These are phyloP conservation scores for Paramisgurnus dabryanus DNA, from an alignment of 2,113 vertebrate species.

Conservation along the genomic window DNA sequence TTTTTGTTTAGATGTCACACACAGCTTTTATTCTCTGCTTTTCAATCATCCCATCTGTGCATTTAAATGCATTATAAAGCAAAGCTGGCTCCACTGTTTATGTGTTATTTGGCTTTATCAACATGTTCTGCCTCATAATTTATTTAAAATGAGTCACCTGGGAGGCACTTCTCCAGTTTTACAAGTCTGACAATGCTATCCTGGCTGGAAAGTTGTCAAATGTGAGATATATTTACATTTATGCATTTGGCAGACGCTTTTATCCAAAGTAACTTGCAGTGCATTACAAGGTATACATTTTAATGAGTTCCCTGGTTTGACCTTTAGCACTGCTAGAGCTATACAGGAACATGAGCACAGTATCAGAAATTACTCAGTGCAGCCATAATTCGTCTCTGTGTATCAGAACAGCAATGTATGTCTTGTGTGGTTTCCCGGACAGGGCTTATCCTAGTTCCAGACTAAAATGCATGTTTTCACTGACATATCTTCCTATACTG, in stretches of 20 bases:
- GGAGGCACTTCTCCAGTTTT: constrained; percentile 1
- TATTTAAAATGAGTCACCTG: constrained; percentile 37
- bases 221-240: not conserved
- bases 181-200: constrained; percentile 21
- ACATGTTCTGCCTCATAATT: constrained; percentile 10
- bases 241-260: no score
- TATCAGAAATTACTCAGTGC: not conserved
- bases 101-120: constrained; percentile 28
- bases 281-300: no score
- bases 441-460: no score
- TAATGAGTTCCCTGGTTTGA: no score
- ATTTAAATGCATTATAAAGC: constrained; percentile 24
- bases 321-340: no score
- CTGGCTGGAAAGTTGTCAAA: constrained; percentile 21
- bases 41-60: not conserved
- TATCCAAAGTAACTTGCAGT: no score
- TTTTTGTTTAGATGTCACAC: not conserved
- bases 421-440: not conserved
- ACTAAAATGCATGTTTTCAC: not conserved
- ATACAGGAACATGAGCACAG: no score
- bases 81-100: not conserved
- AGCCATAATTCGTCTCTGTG: not conserved
- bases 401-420: not conserved
- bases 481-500: not conserved
- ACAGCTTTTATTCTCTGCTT: not conserved